Evolutionary conservation across 2,888 invertebrate genomes (phyloP), one percentile per base, ranked within the genome.

Genomic region (Seira musarum): DNA sequence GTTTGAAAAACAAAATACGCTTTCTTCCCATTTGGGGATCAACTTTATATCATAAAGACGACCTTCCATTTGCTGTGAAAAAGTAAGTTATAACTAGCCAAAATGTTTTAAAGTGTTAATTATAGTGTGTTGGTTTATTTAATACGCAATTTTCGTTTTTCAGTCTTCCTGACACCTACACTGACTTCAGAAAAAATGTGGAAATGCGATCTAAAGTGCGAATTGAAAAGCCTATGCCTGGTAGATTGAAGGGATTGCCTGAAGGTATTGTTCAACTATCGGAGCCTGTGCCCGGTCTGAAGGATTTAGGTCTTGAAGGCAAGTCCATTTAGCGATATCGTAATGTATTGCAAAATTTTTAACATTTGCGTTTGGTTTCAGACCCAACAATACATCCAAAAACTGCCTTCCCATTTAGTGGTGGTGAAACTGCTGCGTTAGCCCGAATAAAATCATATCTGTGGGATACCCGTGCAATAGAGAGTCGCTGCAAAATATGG

Each of bases 361-460:
- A 70, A 73, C 76, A 60, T 66, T 77, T 13, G 10, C 30, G 2
- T 30, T 57, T 17, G n/a, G 17, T 68, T 30, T 30, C 35, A 71
- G 70, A 61, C 0, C 70, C 70, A 21, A 60, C n/a, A 35, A 1
- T 61, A 13, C 61, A 82, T 68, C 61, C 76, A 5, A 63, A 76
- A 8, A 75, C 75, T 53, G 86, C 85, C 8, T 86, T 85, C 75
- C 85, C 85, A 8, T 84, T 87, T 87, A 65, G 75, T 22, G 89
- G 89, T 13, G 89, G 89, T n/a, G 89, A 89, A 82, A 86, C 87
- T 1, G 85, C 86, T 35, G 89, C 88, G 13, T 79, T 89, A 24
- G 79, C 86, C 35, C 86, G 88, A 21, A 82, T 89, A 46, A 72
- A 86, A 21, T 84, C 85, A 66, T 89, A 88, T 79, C 75, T 83